A percentile compares a stretch with the other conserved stretches of the same genome.
Conservation (phyloP, 2,113 vertebrate genomes). For the Nanger granti region DNA sequence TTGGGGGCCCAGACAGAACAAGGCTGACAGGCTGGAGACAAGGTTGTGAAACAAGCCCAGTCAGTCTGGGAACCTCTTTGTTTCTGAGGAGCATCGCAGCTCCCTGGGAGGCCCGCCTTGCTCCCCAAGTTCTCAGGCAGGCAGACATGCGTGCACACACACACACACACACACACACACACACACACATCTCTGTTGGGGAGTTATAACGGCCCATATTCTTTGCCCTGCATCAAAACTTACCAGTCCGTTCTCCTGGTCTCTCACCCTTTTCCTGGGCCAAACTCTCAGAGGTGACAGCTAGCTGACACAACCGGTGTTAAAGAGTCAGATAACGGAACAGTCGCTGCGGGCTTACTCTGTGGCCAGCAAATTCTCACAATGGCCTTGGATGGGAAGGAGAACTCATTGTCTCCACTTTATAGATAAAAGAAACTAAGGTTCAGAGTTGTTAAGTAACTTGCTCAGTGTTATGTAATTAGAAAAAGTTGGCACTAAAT, state of each 20-base stretch:
- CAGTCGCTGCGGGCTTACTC: too few species aligned
- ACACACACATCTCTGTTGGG: not conserved
- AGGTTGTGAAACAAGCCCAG: not conserved
- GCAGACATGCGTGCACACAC: not conserved
- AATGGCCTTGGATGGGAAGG: not conserved
- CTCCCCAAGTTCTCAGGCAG: not conserved
- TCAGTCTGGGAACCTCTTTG: not conserved
- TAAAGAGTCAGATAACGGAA: not conserved
- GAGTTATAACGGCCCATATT: not conserved
- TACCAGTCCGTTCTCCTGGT: not conserved
- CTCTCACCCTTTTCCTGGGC: not conserved
- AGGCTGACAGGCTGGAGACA: not conserved
- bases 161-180: accelerated
- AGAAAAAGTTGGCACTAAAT: not conserved
- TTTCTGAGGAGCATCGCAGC: not conserved
- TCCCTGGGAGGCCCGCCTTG: not conserved
- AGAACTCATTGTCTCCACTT: not conserved
- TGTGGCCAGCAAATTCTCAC: too few species aligned
- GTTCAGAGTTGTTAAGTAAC: not conserved
- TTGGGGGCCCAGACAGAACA: too few species aligned
- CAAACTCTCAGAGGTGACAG: not conserved
- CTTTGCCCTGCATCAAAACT: not conserved
- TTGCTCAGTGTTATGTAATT: not conserved
- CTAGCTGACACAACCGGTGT: not conserved
- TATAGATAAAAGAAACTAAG: not conserved